Percentiles rank a stretch among this genome's conserved stretches.
Conservation (phyloP, 2,888 invertebrate species). For the Drosophila recens region DNA sequence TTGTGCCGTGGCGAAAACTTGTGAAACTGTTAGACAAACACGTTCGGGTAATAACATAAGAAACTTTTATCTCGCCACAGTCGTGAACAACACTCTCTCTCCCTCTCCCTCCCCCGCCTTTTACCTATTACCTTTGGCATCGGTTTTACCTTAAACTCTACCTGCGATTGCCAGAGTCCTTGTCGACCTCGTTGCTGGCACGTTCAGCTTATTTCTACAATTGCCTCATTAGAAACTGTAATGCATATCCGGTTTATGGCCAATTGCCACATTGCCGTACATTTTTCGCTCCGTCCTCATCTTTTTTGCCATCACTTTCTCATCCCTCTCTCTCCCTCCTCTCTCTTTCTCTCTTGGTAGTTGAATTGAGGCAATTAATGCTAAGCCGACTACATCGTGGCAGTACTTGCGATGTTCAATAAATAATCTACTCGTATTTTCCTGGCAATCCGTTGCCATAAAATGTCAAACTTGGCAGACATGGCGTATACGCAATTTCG, state of each 20-base stretch:
- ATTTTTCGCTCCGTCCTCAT: conserved; percentile 48
- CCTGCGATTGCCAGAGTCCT: conserved; percentile 22
- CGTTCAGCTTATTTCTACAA: conserved; percentile 73
- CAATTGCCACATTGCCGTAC: conserved; percentile 61
- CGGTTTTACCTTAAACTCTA: conserved; percentile 12
- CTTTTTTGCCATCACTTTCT: conserved; percentile 3
- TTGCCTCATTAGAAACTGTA: conserved; percentile 73
- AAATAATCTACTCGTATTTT: conserved; percentile 22
- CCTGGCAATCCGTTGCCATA: not conserved
- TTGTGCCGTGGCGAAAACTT: conserved; percentile 57
- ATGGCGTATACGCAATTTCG: conserved; percentile 12
- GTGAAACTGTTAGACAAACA: conserved; percentile 71
- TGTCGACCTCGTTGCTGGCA: conserved; percentile 45
- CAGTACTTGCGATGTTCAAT: conserved; percentile 14
- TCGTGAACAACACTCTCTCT: conserved; percentile 37
- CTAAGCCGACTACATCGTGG: conserved; percentile 23
- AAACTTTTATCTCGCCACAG: conserved; percentile 70
- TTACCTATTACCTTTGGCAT: too few species aligned
- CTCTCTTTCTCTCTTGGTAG: conserved; percentile 17
- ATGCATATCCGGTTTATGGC: conserved; percentile 72
- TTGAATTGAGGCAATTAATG: conserved; percentile 50
- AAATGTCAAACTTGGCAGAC: conserved; percentile 10
- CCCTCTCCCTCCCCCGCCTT: too few species aligned
- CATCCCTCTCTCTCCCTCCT: too few species aligned
- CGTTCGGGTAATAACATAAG: conserved; percentile 74